Conservation (phyloP, 2,888 invertebrate genomes). For the Luffia ferchaultella region DNA sequence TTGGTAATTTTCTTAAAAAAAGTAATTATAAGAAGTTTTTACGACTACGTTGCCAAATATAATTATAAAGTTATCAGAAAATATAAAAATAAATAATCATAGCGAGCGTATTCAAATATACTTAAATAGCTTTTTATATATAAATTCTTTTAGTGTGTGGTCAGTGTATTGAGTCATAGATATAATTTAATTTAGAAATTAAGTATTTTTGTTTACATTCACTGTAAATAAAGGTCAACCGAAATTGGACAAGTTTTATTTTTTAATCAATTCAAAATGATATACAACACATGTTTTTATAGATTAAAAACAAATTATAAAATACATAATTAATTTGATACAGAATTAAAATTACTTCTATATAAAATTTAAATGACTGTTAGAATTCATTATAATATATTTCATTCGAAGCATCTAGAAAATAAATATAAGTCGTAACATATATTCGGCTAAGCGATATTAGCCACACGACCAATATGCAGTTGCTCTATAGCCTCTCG, state of each 20-base stretch:
- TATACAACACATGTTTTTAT: no score
- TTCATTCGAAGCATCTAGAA: no score
- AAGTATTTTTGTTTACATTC: background rate
- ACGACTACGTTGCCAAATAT: background rate
- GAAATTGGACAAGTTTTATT: background rate
- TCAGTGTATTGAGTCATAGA: background rate
- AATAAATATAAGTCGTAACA: no score
- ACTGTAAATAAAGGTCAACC: background rate
- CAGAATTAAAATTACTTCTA: no score
- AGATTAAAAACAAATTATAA: no score
- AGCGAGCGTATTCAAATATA: background rate
- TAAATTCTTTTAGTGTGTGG: background rate
- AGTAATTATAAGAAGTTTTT: background rate
- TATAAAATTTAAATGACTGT: no score
- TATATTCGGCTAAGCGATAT: no score
- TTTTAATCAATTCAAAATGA: no score
- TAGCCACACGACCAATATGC: conserved; percentile 21
- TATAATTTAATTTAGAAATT: background rate
- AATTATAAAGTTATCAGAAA: background rate
- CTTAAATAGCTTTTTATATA: no score
- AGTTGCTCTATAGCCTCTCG: conserved; percentile 48
- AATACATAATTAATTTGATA: no score
- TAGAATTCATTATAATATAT: no score
- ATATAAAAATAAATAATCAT: background rate
- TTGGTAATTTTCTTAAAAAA: background rate